These are phyloP conservation scores for Acanthis flammea DNA, from an alignment of 2,797 vertebrate species.

Conservation along the genomic window DNA sequence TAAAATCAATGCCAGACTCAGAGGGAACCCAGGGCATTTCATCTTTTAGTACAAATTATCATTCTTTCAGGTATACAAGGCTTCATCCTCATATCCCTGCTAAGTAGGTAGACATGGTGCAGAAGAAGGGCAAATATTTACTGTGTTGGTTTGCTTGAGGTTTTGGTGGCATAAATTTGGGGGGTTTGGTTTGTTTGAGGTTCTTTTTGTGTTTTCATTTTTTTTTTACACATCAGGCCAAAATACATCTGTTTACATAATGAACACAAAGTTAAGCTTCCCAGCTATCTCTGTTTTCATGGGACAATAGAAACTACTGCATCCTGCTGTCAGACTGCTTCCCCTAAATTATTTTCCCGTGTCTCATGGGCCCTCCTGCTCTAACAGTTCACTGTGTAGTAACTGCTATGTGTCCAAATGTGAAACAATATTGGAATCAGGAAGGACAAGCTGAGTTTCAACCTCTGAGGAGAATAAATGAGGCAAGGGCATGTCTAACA, in stretches of 20 bases:
- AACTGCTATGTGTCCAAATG: neutral
- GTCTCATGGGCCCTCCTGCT: neutral
- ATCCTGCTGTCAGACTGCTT: constrained; percentile 51
- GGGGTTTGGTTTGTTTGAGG: neutral
- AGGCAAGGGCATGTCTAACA: constrained; percentile 20
- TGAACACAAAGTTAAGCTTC: neutral
- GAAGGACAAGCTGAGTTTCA: constrained; percentile 29
- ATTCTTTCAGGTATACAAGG: neutral
- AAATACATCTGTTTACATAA: neutral
- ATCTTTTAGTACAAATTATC: neutral
- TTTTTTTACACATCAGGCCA: neutral
- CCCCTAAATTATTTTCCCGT: constrained; percentile 29
- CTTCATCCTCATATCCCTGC: neutral
- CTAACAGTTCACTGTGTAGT: neutral
- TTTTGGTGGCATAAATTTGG: neutral
- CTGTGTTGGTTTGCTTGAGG: neutral
- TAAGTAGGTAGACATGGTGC: neutral
- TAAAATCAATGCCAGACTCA: neutral
- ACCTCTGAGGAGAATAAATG: constrained; percentile 31
- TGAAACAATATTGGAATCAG: constrained; percentile 23
- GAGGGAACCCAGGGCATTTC: neutral
- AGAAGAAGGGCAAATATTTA: neutral
- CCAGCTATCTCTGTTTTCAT: constrained; percentile 6
- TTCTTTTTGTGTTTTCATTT: neutral
- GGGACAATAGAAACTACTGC: constrained; percentile 9